phyloP scores from a whole-genome alignment of 2,888 invertebrate species.

The Cheiracanthium punctorium region DNA sequence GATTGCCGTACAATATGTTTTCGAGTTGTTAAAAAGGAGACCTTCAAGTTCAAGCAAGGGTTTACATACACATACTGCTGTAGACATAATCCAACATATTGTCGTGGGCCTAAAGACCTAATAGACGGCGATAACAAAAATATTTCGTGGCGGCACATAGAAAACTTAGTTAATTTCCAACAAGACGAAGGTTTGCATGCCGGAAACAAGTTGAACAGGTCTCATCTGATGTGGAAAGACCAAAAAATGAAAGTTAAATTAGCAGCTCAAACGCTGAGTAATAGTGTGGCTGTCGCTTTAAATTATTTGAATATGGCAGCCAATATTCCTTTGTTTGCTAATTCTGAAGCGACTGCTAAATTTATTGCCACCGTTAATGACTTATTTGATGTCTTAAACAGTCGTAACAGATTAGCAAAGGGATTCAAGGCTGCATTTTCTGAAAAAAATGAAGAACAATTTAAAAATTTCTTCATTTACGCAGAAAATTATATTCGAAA shows the following conservation, averaged over 20 bases:
- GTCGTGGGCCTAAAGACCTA: not conserved
- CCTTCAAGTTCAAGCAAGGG: too few species aligned
- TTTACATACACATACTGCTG: too few species aligned
- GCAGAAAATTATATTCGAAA: not conserved
- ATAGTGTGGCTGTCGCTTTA: conserved; percentile 19
- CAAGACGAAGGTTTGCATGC: conserved; percentile 16
- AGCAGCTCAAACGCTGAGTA: conserved; percentile 8
- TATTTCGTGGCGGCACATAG: not conserved
- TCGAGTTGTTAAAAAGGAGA: too few species aligned
- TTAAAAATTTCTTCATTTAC: not conserved
- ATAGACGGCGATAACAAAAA: too few species aligned
- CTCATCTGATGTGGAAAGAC: not conserved
- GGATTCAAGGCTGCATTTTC: not conserved
- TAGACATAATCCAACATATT: too few species aligned
- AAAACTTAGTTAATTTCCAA: not conserved
- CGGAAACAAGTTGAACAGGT: not conserved
- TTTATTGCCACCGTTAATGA: conserved; percentile 12
- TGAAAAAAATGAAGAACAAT: not conserved
- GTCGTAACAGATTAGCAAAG: not conserved
- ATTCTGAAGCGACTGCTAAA: not conserved
- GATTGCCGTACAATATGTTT: too few species aligned
- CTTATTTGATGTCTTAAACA: conserved; percentile 16
- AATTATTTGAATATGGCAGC: not conserved
- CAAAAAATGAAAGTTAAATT: conserved; percentile 27
- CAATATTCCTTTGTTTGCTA: not conserved